Evolutionary conservation across 2,797 vertebrate species (phyloP), one percentile per base, ranked within the genome.

Genomic region (Sphenodon punctatus): DNA sequence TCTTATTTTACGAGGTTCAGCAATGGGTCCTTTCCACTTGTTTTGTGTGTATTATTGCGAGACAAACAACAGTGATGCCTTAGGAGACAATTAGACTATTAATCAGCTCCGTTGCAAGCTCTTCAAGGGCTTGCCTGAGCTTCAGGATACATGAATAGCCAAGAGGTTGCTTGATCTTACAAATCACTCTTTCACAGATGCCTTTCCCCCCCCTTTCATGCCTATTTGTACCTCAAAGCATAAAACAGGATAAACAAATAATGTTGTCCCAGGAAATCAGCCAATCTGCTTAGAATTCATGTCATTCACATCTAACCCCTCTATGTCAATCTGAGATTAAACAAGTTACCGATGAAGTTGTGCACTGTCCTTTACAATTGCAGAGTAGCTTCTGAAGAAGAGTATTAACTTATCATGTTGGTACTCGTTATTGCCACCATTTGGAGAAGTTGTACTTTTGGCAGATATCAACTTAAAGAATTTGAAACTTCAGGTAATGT

Each of bases 131-230:
- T 41, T 87, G 75, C 60, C 58, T 55, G 5, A 64, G 41, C 89
- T 85, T 81, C 51, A 41, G 72, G 78, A 43, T 41, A 20, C 1
- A 1, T 48, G 58, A 88, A 65, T 38, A 84, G 84, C 60, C 73
- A 89, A 93, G 82, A 89, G 79, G 51, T 76, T 76, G 16, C 58
- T 63, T 79, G 79, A 93, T 60, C 80, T 84, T 70, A 74, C 41
- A 53, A 64, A 63, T 80, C 71, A 63, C 51, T 83, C 53, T 88
- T 85, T 83, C 82, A 78, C 0, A 1, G 46, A 32, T 85, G 51
- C 63, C 75, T 71, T 89, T 45, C 59, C 75, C 84, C 67, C 59
- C 75, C 84, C 67, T 78, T 87, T 86, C 60, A 63, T 67, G 81
- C 75, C 79, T 78, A 14, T 32, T 84, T 89, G 67, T 90, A 88